A percentile compares a stretch with the other conserved stretches of the same genome.
Evolutionary conservation across 1,140 invertebrate species (phyloP).

Genomic region (Bombus difficillimus): DNA sequence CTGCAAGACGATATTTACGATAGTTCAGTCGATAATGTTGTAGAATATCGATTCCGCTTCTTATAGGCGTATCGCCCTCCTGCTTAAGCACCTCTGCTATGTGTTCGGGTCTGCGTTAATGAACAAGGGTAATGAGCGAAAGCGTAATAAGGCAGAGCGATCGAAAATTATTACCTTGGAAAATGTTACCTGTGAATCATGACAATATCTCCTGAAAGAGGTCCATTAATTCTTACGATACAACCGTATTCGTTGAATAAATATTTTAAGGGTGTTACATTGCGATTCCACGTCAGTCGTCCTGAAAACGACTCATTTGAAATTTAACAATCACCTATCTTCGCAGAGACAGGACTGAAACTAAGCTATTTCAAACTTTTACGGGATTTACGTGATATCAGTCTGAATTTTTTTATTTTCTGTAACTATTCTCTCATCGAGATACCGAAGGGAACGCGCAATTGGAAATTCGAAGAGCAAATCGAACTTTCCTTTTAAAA

Average conservation of each 20-base stretch:
- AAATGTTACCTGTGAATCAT: conserved; percentile 78
- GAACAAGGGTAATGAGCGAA: background rate
- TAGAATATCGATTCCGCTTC: conserved; percentile 85
- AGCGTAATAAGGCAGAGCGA: no score
- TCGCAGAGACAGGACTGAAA: background rate
- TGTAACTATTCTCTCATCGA: background rate
- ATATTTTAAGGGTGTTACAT: conserved; percentile 80
- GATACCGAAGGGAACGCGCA: background rate
- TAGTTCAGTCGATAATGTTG: conserved; percentile 85
- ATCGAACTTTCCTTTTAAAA: background rate
- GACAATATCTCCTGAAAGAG: conserved; percentile 84
- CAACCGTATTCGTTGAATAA: conserved; percentile 86
- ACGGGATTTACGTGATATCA: background rate
- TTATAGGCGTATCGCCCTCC: conserved; percentile 84
- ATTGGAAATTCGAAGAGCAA: conserved; percentile 43
- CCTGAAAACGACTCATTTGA: conserved; percentile 70
- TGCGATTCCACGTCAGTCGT: conserved; percentile 76
- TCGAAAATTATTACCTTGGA: background rate
- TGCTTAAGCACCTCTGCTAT: conserved; percentile 84
- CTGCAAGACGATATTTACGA: conserved; percentile 82
- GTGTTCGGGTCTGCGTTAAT: conserved; percentile 82
- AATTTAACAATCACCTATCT: background rate
- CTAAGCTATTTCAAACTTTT: background rate
- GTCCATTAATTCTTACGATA: conserved; percentile 85
- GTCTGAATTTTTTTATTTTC: background rate